Base-by-base conservation (phyloP, 2,797 vertebrate species). In the Epinephelus coioides region DNA sequence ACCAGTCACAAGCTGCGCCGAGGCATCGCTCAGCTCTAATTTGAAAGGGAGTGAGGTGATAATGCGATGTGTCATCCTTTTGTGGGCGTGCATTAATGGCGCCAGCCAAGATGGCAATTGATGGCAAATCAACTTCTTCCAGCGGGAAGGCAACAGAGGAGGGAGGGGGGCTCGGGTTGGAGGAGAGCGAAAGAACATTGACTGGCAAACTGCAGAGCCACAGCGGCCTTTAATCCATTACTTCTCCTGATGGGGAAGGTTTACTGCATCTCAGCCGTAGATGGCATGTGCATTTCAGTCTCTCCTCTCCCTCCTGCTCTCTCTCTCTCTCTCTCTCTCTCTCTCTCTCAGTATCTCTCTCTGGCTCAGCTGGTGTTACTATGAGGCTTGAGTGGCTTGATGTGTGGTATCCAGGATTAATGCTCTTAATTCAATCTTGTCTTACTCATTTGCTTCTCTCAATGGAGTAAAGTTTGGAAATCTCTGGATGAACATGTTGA, bases 81-180 rank as follows among this genome's bases (percentile, higher is more conserved):
- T 97, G 97, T 98, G 97, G 97, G 96, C 87, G 23, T 94, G 97
- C 97, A 97, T 98, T 98, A 98, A 98, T 98, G 97, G 95, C 89
- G 81, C 94, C 89, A 96, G 95, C 94, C 89, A 94, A 95, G 92
- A 96, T 92, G 84, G 92, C 94, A 96, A 96, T 94, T 94, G 97
- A 96, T 95, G 92, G 96, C 92, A 93, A 95, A 98, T 98, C 93
- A 97, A 97, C 97, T 95, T 91, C 86, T 95, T 79, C 95, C 96
- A 96, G 96, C 90, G 92, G 95, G 70, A 89, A 55, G 77, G 76
- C 90, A 93, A 79, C 46, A 66, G 71, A 47, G 54, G 56, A 46
- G 83, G 78, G 66, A 40, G 76, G 81, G 86, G 84, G 91, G 75
- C 46, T 47, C 2, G 21, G 73, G 71, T 60, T 94, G 94, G 87